These are phyloP conservation scores for Bettongia penicillata DNA, from an alignment of 2,113 vertebrate species.

Conservation along the genomic window DNA sequence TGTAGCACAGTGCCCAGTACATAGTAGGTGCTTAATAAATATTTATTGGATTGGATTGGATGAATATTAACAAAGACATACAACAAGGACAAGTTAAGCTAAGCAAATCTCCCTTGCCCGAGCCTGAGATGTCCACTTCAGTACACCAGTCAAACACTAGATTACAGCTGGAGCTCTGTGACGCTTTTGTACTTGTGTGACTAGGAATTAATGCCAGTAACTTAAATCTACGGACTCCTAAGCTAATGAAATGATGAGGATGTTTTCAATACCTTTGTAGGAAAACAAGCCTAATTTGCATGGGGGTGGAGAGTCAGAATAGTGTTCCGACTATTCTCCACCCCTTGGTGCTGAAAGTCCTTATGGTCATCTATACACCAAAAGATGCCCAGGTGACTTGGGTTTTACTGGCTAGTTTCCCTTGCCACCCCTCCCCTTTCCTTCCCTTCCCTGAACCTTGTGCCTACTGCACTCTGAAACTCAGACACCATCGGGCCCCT, in stretches of 20 bases:
- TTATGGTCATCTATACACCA: not conserved
- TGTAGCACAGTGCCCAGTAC: not conserved
- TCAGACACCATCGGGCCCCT: too few species aligned
- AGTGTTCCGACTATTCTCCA: not conserved
- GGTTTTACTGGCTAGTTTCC: too few species aligned
- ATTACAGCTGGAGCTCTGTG: not conserved
- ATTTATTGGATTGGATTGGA: not conserved
- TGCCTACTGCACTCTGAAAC: too few species aligned
- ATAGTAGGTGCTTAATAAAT: not conserved
- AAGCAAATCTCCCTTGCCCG: not conserved
- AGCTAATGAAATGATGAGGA: not conserved
- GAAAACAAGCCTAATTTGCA: not conserved
- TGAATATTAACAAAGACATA: not conserved
- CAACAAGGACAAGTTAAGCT: not conserved
- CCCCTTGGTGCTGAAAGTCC: not conserved
- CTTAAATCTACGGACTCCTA: not conserved
- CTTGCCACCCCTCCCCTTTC: too few species aligned
- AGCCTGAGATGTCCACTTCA: not conserved
- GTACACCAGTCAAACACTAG: not conserved
- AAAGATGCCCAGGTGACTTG: too few species aligned
- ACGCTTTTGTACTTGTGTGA: not conserved
- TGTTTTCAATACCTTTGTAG: not conserved
- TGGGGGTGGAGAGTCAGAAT: not conserved
- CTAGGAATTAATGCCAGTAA: not conserved
- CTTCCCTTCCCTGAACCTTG: too few species aligned